Conservation (phyloP, 2,113 vertebrate species). For the Centrocercus urophasianus region DNA sequence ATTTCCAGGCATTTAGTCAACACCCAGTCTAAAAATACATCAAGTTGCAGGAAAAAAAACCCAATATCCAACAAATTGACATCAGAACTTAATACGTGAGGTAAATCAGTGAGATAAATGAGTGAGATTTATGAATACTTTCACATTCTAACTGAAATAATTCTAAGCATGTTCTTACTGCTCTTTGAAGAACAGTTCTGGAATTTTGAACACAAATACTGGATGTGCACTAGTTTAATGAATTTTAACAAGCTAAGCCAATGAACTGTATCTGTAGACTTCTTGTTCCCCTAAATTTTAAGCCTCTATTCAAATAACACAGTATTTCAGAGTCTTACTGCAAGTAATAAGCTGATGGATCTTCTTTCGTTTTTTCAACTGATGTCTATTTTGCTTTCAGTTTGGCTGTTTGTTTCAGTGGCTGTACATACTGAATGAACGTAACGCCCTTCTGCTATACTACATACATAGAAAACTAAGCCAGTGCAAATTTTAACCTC, state of each 20-base stretch:
- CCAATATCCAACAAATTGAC: not conserved
- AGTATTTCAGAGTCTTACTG: not conserved
- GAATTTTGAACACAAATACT: slow-evolving; percentile 3
- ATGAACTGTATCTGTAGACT: not conserved
- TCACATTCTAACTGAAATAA: not conserved
- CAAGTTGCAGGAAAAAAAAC: not conserved
- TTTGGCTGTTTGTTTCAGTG: not conserved
- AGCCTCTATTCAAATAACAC: not conserved
- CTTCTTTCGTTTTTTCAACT: not conserved
- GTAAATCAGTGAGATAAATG: not conserved
- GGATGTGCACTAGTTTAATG: not conserved
- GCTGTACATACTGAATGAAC: not conserved
- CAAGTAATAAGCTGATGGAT: not conserved
- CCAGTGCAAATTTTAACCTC: not conserved
- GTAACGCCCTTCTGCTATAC: not conserved
- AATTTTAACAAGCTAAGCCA: not conserved
- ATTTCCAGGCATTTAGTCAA: not conserved
- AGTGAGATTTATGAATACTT: not conserved
- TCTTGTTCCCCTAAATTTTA: not conserved
- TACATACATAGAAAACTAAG: not conserved
- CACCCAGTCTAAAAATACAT: not conserved
- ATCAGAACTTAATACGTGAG: not conserved
- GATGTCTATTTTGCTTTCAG: not conserved
- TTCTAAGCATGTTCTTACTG: not conserved
- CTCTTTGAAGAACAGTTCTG: not conserved